Conservation (phyloP, 2,797 vertebrate species). For the Enoplosus armatus region DNA sequence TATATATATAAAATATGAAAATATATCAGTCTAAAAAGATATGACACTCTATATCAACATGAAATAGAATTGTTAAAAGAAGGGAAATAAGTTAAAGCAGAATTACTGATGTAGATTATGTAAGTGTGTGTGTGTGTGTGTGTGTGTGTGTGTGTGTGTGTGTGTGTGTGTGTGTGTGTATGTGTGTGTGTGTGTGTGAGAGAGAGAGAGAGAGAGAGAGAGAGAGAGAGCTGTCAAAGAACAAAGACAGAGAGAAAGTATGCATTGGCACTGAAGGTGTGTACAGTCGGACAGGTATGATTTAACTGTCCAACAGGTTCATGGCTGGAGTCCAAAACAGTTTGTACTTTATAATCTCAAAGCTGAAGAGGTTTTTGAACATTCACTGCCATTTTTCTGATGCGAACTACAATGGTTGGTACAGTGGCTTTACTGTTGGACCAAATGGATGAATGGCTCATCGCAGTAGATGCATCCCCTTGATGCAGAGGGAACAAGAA, state of each 20-base stretch:
- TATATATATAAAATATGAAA: no score
- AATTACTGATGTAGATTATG: background rate
- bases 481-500: conserved; percentile 60
- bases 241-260: background rate
- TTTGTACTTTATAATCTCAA: no score
- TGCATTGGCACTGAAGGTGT: background rate
- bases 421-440: conserved; percentile 31
- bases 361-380: background rate
- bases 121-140: background rate
- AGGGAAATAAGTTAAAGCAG: background rate
- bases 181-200: no score
- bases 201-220: background rate
- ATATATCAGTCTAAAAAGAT: background rate
- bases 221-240: background rate
- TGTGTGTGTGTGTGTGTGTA: background rate
- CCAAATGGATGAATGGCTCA: conserved; percentile 37
- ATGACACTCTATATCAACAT: background rate
- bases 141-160: background rate
- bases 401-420: conserved; percentile 18
- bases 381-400: background rate
- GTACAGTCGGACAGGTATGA: conserved; percentile 8
- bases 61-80: background rate
- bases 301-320: background rate
- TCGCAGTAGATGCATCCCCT: conserved; percentile 50
- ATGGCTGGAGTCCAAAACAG: background rate